phyloP scores from a whole-genome alignment of 2,888 invertebrate species.

The Harpalus rubripes region DNA sequence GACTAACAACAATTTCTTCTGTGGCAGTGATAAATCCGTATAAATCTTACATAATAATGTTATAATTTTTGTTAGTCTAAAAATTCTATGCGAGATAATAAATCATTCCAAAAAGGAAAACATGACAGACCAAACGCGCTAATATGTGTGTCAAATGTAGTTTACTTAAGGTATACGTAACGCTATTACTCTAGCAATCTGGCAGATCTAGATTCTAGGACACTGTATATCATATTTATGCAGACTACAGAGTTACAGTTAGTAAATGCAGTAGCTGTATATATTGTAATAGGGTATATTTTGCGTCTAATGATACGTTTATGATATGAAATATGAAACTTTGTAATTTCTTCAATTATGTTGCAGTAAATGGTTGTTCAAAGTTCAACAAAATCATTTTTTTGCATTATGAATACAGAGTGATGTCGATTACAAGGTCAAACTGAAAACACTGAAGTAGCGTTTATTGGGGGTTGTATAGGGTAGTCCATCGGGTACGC shows the following conservation, averaged over 20 bases:
- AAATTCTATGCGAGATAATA: slow-evolving; percentile 9
- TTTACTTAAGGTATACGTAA: slow-evolving; percentile 10
- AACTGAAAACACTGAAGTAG: too few species aligned
- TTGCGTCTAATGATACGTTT: neutral
- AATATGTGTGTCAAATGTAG: slow-evolving; percentile 20
- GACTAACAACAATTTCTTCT: neutral
- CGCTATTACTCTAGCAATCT: neutral
- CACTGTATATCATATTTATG: slow-evolving; percentile 16
- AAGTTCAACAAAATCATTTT: too few species aligned
- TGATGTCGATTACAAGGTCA: too few species aligned
- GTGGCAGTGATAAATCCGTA: slow-evolving; percentile 1
- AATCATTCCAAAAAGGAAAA: slow-evolving; percentile 23
- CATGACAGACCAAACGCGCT: neutral
- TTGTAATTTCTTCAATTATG: too few species aligned
- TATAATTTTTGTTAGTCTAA: slow-evolving; percentile 14
- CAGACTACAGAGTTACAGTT: slow-evolving; percentile 1
- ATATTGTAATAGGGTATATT: neutral
- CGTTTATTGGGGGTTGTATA: too few species aligned
- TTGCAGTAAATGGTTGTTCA: too few species aligned
- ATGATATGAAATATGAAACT: neutral
- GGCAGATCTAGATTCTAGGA: slow-evolving; percentile 1
- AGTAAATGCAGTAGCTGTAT: slow-evolving; percentile 12
- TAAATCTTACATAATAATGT: slow-evolving; percentile 29
- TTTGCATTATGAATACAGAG: too few species aligned
- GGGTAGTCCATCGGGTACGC: too few species aligned